Base-by-base conservation (phyloP, 2,888 invertebrate genomes). In the Stramonita haemastoma region DNA sequence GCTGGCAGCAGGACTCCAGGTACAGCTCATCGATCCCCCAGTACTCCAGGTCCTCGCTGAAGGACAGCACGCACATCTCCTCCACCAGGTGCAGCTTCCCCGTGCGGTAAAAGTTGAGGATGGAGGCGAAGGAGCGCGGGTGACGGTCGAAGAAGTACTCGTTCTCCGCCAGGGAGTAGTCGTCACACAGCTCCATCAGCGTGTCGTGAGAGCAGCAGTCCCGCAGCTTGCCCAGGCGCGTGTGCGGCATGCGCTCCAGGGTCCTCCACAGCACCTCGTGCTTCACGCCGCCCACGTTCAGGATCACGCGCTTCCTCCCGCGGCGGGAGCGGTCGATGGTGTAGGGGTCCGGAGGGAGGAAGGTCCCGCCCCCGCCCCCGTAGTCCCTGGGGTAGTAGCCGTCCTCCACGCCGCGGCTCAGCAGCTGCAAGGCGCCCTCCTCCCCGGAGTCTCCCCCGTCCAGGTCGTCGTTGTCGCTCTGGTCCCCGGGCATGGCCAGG, bases 61-160 rank as follows among this genome's bases (percentile, higher is more conserved):
- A 99, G 93, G 99, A 99, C 96, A 99, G 97, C 94, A 99, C 99
- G 97, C 99, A 99, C 98, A 99, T 99, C 96, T 99, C 99, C 96
- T 99, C 99, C 94, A 99, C 98, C 96, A 99, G 97, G 97, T 99
- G 99, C 94, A 99, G 97, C 96, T 99, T 99, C 88, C 99, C 99
- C 95, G 99, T 99, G 94, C 99, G 97, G 97, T 99, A 96, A 97
- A 99, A 99, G 97, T 99, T 99, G 89, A 97, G 97, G 95, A 99
- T 99, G 94, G 99, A 99, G 97, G 98, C 98, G 97, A 99, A 99
- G 95, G 99, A 98, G 96, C 99, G 98, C 93, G 99, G 99, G 96
- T 99, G 99, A 93, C 99, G 97, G 96, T 99, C 99, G 97, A 99
- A 99, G 97, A 99, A 99, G 96, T 98, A 99, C 97, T 99, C 99